Conservation (phyloP, 2,888 invertebrate species). For the Leucoptera coffeella region DNA sequence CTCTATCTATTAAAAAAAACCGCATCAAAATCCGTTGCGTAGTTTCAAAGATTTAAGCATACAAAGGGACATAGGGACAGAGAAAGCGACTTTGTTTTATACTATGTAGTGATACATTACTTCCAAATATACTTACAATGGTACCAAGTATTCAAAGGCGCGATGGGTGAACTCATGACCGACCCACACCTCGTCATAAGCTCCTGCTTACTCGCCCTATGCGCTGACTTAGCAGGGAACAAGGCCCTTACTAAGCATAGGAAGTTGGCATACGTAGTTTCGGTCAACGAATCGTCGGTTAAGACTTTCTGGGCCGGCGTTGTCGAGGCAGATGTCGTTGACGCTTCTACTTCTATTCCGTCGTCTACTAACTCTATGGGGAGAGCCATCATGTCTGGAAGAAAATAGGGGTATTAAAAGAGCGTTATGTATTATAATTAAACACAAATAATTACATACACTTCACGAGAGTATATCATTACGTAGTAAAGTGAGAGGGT, state of each 20-base stretch:
- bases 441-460: conserved; percentile 3
- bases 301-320: conserved; percentile 9
- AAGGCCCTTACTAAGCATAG: conserved; percentile 83
- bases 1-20: no score
- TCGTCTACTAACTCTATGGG: conserved; percentile 68
- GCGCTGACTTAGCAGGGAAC: conserved; percentile 79
- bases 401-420: neutral
- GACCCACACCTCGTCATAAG: conserved; percentile 66
- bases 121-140: conserved; percentile 26
- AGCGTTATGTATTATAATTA: neutral
- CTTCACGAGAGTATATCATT: no score
- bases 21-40: no score
- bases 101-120: no score
- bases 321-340: neutral
- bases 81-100: no score
- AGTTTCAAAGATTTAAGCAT: no score
- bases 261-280: conserved; percentile 80
- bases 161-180: conserved; percentile 76
- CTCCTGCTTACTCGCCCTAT: conserved; percentile 71
- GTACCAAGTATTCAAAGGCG: conserved; percentile 78
- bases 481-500: no score
- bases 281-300: conserved; percentile 53
- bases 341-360: conserved; percentile 23
- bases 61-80: no score
- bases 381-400: conserved; percentile 67